Evolutionary conservation across 2,888 invertebrate genomes (phyloP).

Genomic region (Melangyna quadrimaculata): DNA sequence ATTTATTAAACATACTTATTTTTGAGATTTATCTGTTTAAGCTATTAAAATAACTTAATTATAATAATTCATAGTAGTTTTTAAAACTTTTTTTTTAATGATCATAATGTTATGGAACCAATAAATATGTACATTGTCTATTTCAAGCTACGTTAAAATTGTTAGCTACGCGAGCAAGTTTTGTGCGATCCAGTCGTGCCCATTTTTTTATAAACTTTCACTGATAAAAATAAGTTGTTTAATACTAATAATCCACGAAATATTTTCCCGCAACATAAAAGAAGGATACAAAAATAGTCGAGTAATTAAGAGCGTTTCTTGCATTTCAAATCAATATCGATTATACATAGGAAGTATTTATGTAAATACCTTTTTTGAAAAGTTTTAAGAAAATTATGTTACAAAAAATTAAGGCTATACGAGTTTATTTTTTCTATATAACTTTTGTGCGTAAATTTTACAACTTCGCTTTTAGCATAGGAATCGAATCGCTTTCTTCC

Average conservation of each 20-base stretch:
- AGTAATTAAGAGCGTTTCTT: not conserved
- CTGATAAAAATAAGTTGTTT: constrained; percentile 4
- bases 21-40: too few species aligned
- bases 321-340: not conserved
- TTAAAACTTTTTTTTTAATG: too few species aligned
- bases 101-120: too few species aligned
- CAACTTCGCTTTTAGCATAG: constrained; percentile 32
- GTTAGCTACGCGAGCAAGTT: too few species aligned
- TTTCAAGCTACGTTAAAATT: too few species aligned
- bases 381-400: constrained; percentile 16
- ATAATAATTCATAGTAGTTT: too few species aligned
- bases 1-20: too few species aligned
- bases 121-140: too few species aligned
- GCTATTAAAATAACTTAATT: too few species aligned
- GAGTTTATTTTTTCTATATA: constrained; percentile 1
- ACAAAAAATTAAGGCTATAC: constrained; percentile 52
- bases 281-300: not conserved
- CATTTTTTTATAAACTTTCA: not conserved
- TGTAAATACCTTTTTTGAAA: not conserved
- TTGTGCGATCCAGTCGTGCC: too few species aligned
- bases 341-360: too few species aligned
- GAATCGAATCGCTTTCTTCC: not conserved
- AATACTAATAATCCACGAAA: constrained; percentile 12
- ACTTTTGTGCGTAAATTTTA: constrained; percentile 28
- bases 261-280: constrained; percentile 18